These are phyloP conservation scores for Urophycis tenuis DNA, from an alignment of 2,797 vertebrate species.

Conservation along the genomic window DNA sequence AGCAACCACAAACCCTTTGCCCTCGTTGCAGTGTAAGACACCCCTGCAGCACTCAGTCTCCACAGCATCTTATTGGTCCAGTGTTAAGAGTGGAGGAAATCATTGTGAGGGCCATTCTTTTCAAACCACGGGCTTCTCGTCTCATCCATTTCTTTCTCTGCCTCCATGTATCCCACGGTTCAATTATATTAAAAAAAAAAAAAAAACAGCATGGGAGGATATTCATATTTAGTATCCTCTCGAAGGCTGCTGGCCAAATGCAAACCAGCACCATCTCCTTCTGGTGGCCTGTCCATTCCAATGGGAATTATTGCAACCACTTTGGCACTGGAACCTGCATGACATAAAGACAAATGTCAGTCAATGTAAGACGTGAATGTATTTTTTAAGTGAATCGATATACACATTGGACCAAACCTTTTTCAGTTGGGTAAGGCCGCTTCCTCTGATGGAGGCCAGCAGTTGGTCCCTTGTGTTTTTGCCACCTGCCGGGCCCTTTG, in stretches of 20 bases:
- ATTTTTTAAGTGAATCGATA: not conserved
- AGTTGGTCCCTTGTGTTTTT: slow-evolving; percentile 94
- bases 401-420: slow-evolving; percentile 69
- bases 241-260: slow-evolving; percentile 51
- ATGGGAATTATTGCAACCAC: slow-evolving; percentile 65
- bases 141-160: slow-evolving; percentile 24
- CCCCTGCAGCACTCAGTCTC: slow-evolving; percentile 49
- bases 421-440: slow-evolving; percentile 82
- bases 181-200: slow-evolving; percentile 27
- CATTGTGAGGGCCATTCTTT: slow-evolving; percentile 47
- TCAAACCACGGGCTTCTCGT: slow-evolving; percentile 33
- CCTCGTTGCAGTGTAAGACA: slow-evolving; percentile 32
- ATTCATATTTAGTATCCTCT: slow-evolving; percentile 38
- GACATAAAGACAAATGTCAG: slow-evolving; percentile 7
- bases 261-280: slow-evolving; percentile 39
- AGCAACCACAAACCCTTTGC: slow-evolving; percentile 39
- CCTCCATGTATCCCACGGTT: slow-evolving; percentile 32
- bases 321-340: slow-evolving; percentile 72
- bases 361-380: slow-evolving; percentile 7
- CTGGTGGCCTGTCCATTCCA: slow-evolving; percentile 31
- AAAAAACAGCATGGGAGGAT: slow-evolving; percentile 31
- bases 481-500: slow-evolving; percentile 68
- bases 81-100: slow-evolving; percentile 62
- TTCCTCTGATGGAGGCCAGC: slow-evolving; percentile 88
- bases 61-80: slow-evolving; percentile 62